Evolutionary conservation across 2,113 vertebrate species (phyloP), one percentile per base, ranked within the genome.

Genomic region (Seriola aureovittata): DNA sequence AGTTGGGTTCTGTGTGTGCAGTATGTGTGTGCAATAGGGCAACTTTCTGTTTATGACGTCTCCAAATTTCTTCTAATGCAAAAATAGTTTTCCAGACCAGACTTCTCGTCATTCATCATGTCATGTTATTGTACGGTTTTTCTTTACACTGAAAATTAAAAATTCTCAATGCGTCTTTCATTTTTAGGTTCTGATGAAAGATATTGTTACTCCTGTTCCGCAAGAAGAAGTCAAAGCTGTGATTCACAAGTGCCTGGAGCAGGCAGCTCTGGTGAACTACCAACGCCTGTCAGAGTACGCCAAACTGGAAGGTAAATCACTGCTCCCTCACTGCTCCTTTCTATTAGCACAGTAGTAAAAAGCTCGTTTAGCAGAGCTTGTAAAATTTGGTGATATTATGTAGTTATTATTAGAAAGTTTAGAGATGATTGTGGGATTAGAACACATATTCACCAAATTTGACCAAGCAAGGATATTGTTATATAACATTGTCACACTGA

Each of bases 101-200:
- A 29, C 29, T 29, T 29, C 3, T 5, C 19, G 7, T 58, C 1
- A 13, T 54, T 34, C 14, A 2, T 50, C 44, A 68, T 19, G 21
- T 69, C 29, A 17, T 52, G 6, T 44, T 19, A 59, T n/a, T 2
- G 29, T 29, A 19, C 9, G 46, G 25, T 29, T 29, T 29, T 29
- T 2, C 29, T 29, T 29, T 29, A 29, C 29, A 29, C 29, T 29
- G 29, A 29, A 29, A 29, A 29, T 29, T 29, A 29, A 29, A 29
- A 29, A 29, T 29, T 29, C 29, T 29, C 29, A 29, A 29, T 29
- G 29, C 71, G 16, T 74, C 14, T 67, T 32, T 71, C 90, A 85
- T 93, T 17, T 91, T n/a, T 12, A 99, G 99, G 99, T 99, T 92
- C 95, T 99, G 91, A 99, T 99, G 99, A 99, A 98, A 93, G 99